Base-by-base conservation (phyloP, 2,113 vertebrate species). In the Emberiza fucata region DNA sequence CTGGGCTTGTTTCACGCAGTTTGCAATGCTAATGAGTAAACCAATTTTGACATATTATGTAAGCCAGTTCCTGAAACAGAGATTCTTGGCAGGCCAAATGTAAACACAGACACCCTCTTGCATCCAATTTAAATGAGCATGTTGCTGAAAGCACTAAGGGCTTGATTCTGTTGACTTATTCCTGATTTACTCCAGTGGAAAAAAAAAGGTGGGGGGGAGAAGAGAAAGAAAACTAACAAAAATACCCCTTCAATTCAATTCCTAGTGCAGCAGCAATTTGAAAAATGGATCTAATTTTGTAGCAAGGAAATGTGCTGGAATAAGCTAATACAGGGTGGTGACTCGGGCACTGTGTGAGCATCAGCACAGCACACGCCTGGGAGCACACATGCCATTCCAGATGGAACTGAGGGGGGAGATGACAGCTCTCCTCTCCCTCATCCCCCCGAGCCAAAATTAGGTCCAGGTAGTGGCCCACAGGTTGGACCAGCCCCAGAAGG, bases 11-110 rank as follows among this genome's bases (percentile, higher is more conserved):
- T 96, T 94, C 94, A 93, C 51, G 63, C 88, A 39, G 94, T 97
- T 95, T 97, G 96, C 93, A 96, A 97, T 97, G 97, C 94, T 97
- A 97, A 97, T 97, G 96, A 97, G 96, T 93, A 95, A 95, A 95
- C 94, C 93, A 96, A 93, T 95, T 95, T 96, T 94, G 90, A 97
- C 94, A 96, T 86, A 96, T 96, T 96, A 96, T 97, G 96, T 95
- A 97, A 96, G 95, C 89, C 94, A 92, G 90, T 96, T 97, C 96
- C 95, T 96, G 96, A 95, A 94, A 95, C 94, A 96, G 96, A 91
- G 95, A 96, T 95, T 97, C 94, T 95, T 97, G 96, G 96, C 95
- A 96, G 95, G 94, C 90, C 94, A 95, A 96, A 97, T 95, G 91
- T 97, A 97, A 97, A 97, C 96, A 97, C 90, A 97, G 93, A 95